Percentiles rank a stretch among this genome's conserved stretches.
Conservation (phyloP, 2,888 invertebrate species). For the Dioctria rufipes region DNA sequence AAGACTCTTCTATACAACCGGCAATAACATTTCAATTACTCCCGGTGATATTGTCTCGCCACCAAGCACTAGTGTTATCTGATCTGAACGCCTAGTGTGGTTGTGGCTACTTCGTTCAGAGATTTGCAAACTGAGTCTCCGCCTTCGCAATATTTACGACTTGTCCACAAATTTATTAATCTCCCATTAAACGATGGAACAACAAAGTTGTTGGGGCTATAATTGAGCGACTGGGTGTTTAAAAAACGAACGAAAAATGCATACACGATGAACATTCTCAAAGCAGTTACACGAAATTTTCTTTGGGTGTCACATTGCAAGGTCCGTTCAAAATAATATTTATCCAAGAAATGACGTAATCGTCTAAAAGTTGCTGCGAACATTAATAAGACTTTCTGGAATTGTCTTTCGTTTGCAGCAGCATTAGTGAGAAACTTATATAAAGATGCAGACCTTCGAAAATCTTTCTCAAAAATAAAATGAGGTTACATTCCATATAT, state of each 20-base stretch:
- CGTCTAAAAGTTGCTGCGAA: constrained; percentile 14
- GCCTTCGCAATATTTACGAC: not conserved
- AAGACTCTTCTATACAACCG: not conserved
- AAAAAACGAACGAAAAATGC: constrained; percentile 37
- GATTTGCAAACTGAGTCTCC: not conserved
- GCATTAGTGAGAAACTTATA: not conserved
- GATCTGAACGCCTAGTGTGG: constrained; percentile 23
- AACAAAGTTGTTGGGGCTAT: constrained; percentile 21
- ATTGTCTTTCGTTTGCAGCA: not conserved
- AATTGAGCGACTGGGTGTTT: not conserved
- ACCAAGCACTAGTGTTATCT: constrained; percentile 18
- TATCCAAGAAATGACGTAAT: constrained; percentile 36
- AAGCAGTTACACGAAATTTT: constrained; percentile 28
- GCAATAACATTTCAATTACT: constrained; percentile 40
- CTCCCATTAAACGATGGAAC: not conserved
- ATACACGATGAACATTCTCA: not conserved
- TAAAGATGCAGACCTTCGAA: constrained; percentile 15
- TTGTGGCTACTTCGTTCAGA: constrained; percentile 2
- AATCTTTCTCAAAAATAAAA: constrained; percentile 12
- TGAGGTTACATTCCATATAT: constrained; percentile 25
- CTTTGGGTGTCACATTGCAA: constrained; percentile 29
- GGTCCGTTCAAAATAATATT: constrained; percentile 1
- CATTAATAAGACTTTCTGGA: constrained; percentile 3
- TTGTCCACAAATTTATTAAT: not conserved
- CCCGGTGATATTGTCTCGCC: constrained; percentile 15